These are phyloP conservation scores for Narcine bancroftii DNA, from an alignment of 2,113 vertebrate species.

Conservation along the genomic window DNA sequence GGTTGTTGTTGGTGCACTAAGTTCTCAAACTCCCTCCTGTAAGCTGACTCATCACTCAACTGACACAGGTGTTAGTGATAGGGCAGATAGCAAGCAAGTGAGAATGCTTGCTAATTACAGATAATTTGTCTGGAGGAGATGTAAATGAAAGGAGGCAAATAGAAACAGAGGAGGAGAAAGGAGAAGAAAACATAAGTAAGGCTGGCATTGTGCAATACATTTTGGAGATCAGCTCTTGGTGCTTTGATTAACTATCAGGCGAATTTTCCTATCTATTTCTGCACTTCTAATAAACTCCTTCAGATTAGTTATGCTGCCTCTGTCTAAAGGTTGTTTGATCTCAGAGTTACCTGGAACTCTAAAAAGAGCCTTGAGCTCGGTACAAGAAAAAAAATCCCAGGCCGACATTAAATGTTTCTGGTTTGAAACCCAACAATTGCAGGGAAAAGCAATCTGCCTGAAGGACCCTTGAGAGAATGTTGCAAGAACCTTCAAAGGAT, in stretches of 20 bases:
- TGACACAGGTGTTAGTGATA: too few relatives aligned
- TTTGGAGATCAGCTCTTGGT: neutral
- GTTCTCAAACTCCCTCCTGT: too few relatives aligned
- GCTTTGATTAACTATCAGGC: neutral
- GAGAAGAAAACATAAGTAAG: too few relatives aligned
- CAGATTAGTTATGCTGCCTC: neutral
- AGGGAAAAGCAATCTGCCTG: neutral
- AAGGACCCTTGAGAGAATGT: neutral
- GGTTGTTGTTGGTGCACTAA: too few relatives aligned
- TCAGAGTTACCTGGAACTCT: neutral
- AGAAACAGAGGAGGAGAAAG: too few relatives aligned
- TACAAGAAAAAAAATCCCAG: neutral
- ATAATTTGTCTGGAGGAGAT: too few relatives aligned
- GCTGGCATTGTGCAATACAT: too few relatives aligned
- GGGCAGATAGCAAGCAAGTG: too few relatives aligned
- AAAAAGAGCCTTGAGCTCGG: neutral
- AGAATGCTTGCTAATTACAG: too few relatives aligned
- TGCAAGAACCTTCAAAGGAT: slow-evolving; percentile 1
- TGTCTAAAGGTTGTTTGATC: neutral
- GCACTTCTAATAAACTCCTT: neutral
- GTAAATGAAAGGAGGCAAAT: too few relatives aligned
- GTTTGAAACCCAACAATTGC: neutral
- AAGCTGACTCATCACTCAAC: too few relatives aligned
- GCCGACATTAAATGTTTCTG: too few relatives aligned
- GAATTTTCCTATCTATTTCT: neutral